phyloP scores from a whole-genome alignment of 2,113 vertebrate genomes.

The Hippocampus barbouri region DNA sequence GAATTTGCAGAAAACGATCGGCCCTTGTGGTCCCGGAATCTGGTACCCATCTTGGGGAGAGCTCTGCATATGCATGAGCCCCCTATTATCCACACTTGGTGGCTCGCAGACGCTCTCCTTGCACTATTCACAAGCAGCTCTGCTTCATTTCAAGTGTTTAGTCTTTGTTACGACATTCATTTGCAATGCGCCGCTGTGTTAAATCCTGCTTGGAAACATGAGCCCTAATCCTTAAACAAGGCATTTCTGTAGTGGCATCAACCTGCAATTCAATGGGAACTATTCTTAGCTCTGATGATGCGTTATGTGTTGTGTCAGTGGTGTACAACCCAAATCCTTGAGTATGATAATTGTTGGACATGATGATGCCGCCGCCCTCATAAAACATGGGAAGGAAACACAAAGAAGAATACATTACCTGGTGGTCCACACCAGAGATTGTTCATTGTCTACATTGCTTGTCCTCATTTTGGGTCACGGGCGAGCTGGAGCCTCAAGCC shows the following conservation, averaged over 20 bases:
- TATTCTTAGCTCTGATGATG: neutral
- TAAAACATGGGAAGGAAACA: conserved; percentile 12
- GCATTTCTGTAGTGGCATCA: neutral
- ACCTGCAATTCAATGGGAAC: neutral
- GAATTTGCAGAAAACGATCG: conserved; percentile 12
- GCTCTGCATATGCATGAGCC: conserved; percentile 49
- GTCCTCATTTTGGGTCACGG: no score
- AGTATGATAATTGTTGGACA: neutral
- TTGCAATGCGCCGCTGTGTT: conserved; percentile 35
- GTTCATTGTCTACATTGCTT: no score
- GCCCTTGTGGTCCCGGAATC: conserved; percentile 22
- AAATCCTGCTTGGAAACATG: conserved; percentile 44
- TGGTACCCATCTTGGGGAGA: conserved; percentile 32
- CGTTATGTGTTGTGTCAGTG: neutral
- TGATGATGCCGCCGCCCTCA: neutral
- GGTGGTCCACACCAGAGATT: conserved; percentile 26
- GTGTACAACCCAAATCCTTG: conserved; percentile 2
- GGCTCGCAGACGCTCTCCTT: conserved; percentile 23
- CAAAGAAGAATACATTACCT: conserved; percentile 21
- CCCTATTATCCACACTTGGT: conserved; percentile 41
- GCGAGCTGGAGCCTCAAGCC: no score
- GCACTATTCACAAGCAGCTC: conserved; percentile 36
- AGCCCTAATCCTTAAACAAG: conserved; percentile 32
- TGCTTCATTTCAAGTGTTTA: conserved; percentile 57
- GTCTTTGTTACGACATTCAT: conserved; percentile 50